Conservation (phyloP, 2,888 invertebrate species). For the Sussaba pulchella region DNA sequence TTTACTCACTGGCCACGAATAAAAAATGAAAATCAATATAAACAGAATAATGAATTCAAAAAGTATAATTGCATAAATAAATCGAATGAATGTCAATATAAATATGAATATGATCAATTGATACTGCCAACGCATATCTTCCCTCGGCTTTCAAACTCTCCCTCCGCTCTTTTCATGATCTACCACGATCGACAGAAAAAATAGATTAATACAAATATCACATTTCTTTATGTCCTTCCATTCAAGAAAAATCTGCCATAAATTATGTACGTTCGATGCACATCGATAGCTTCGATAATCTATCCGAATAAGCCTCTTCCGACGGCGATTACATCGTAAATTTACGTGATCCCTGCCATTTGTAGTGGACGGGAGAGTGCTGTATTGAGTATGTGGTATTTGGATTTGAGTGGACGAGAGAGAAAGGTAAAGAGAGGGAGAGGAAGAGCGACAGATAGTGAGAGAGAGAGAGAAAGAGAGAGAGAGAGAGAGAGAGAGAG, state of each 20-base stretch:
- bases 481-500: too few relatives aligned
- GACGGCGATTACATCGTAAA: constrained; percentile 40
- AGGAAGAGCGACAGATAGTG: background rate
- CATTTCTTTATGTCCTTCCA: background rate
- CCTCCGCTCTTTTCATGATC: background rate
- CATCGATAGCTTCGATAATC: background rate
- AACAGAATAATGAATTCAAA: too few relatives aligned
- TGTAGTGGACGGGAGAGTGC: constrained; percentile 13
- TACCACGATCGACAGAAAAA: background rate
- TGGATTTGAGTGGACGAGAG: constrained; percentile 26
- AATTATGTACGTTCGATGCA: too few relatives aligned
- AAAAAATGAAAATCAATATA: too few relatives aligned
- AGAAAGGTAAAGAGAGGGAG: background rate
- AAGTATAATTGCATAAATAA: too few relatives aligned
- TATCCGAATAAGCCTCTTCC: constrained; percentile 20
- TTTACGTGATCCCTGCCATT: constrained; percentile 23
- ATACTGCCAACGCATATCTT: constrained; percentile 1
- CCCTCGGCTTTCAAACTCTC: background rate
- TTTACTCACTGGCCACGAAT: background rate
- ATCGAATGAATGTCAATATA: too few relatives aligned
- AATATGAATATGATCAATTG: constrained; percentile 38
- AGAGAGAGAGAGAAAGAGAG: constrained; percentile 6
- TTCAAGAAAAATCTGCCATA: background rate
- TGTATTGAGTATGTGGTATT: constrained; percentile 21
- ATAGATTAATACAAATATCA: background rate